Conservation (phyloP, 2,797 vertebrate genomes). For the Pangasius sanitwongsei region DNA sequence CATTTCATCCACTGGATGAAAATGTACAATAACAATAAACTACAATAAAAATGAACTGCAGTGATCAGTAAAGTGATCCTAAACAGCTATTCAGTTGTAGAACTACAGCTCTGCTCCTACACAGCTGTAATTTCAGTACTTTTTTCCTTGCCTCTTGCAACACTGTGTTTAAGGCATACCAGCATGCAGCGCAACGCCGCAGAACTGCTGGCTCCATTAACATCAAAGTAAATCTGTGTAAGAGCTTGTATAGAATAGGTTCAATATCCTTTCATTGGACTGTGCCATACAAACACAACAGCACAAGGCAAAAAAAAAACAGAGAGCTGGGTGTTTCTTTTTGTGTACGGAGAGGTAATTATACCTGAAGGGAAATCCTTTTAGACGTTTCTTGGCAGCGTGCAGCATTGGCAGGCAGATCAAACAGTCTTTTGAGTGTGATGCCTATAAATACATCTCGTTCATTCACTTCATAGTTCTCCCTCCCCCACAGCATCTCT, state of each 20-base stretch:
- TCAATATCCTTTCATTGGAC: conserved; percentile 53
- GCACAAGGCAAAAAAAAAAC: conserved; percentile 60
- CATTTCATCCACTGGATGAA: conserved; percentile 60
- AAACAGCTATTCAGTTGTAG: not conserved
- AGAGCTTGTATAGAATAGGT: conserved; percentile 68
- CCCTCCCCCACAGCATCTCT: conserved; percentile 22
- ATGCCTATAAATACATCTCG: conserved; percentile 80
- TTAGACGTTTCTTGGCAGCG: conserved; percentile 75
- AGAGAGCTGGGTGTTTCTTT: conserved; percentile 50
- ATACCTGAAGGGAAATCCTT: conserved; percentile 83
- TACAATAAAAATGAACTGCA: not conserved
- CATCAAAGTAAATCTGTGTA: conserved; percentile 75
- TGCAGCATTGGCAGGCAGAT: conserved; percentile 73
- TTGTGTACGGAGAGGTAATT: conserved; percentile 64
- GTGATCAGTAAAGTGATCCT: conserved; percentile 18
- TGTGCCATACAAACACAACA: conserved; percentile 62
- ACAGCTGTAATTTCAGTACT: conserved; percentile 64
- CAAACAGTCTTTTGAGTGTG: conserved; percentile 73
- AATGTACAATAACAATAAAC: not conserved
- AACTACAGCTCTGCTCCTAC: conserved; percentile 26
- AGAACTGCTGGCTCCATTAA: conserved; percentile 60
- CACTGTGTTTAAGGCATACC: conserved; percentile 49
- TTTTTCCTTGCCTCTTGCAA: conserved; percentile 60
- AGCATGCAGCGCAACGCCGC: conserved; percentile 61
- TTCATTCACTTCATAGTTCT: conserved; percentile 70